A percentile compares a stretch with the other conserved stretches of the same genome.
These are phyloP conservation scores for Temnothorax longispinosus DNA, from an alignment of 1,140 invertebrate genomes.

Conservation along the genomic window DNA sequence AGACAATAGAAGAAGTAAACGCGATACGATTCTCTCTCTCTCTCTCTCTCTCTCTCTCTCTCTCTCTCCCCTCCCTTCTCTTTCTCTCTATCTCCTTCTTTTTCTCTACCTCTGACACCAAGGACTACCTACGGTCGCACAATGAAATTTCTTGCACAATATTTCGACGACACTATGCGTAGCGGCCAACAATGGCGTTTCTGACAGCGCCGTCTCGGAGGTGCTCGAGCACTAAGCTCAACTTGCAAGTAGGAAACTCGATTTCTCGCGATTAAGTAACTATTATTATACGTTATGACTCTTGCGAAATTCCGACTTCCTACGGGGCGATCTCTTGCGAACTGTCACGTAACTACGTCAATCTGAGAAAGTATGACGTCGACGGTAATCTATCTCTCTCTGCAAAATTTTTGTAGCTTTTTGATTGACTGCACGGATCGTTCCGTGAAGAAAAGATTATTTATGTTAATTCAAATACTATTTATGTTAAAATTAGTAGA, in stretches of 20 bases:
- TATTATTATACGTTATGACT: slow-evolving; percentile 61
- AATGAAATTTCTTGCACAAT: slow-evolving; percentile 62
- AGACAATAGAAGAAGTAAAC: slow-evolving; percentile 42
- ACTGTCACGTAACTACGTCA: slow-evolving; percentile 22
- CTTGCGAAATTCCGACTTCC: slow-evolving; percentile 25
- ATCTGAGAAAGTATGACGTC: slow-evolving; percentile 12
- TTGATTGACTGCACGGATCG: not conserved
- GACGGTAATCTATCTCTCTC: not conserved
- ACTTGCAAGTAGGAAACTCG: slow-evolving; percentile 47
- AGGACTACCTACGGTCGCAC: slow-evolving; percentile 10
- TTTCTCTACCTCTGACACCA: not conserved
- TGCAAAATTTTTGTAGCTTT: not conserved
- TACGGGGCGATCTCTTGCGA: not conserved
- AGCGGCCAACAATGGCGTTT: slow-evolving; percentile 39
- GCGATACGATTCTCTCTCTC: slow-evolving; percentile 10
- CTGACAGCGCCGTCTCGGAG: slow-evolving; percentile 22
- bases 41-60: not conserved
- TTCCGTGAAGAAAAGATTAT: not conserved
- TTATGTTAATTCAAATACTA: not conserved
- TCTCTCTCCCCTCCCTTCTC: not conserved
- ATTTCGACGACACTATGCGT: not conserved
- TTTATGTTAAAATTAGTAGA: not conserved
- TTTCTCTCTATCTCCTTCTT: not conserved
- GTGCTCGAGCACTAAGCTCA: slow-evolving; percentile 21
- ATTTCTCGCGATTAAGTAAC: slow-evolving; percentile 60